These are phyloP conservation scores for Dendropsophus ebraccatus DNA, from an alignment of 2,113 vertebrate species.

Conservation along the genomic window DNA sequence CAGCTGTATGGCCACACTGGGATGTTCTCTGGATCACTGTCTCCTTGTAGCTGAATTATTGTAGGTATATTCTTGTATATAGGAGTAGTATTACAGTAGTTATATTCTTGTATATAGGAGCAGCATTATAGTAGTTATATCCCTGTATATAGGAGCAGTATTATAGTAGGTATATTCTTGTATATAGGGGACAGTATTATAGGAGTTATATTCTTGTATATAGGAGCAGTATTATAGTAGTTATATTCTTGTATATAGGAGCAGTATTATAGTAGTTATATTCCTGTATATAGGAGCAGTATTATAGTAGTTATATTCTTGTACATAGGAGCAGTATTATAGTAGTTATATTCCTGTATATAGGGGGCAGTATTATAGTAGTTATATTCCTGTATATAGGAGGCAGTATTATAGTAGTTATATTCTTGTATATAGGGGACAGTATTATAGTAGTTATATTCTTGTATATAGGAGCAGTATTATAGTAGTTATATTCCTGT, in stretches of 20 bases:
- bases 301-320: conserved; percentile 6
- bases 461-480: not conserved
- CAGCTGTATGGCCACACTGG: too few species aligned
- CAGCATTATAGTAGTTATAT: too few species aligned
- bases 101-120: too few species aligned
- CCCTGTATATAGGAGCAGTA: too few species aligned
- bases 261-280: conserved; percentile 7
- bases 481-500: not conserved
- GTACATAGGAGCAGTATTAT: not conserved
- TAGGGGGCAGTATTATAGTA: not conserved
- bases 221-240: not conserved
- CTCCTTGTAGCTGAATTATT: too few species aligned
- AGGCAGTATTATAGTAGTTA: not conserved
- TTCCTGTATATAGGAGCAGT: not conserved
- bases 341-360: not conserved
- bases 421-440: not conserved
- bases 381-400: not conserved
- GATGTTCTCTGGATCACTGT: too few species aligned
- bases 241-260: not conserved
- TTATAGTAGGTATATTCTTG: too few species aligned
- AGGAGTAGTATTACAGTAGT: too few species aligned
- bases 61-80: too few species aligned
- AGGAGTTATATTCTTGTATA: too few species aligned
- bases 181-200: too few species aligned
- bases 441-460: conserved; percentile 5